Evolutionary conservation across 2,797 vertebrate species (phyloP), one percentile per base, ranked within the genome.

Genomic region (Hypotaenidia okinawae): DNA sequence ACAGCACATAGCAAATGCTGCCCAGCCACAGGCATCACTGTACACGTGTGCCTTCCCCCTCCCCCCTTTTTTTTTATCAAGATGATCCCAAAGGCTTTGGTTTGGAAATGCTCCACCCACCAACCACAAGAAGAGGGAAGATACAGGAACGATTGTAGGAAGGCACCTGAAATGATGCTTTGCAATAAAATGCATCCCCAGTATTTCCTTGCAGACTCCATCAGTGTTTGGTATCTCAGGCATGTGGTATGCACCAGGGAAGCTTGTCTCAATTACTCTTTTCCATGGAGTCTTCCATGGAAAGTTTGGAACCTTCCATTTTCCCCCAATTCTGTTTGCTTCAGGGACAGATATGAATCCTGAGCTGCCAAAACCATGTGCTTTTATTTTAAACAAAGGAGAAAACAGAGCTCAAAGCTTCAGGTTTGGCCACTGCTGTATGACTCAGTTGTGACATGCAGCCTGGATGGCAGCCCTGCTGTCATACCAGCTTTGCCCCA

Each of bases 81-180:
- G 77, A 51, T 73, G 81, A 90, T 93, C 78, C 75, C 91, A 82
- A 94, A 85, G 52, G 81, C 55, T 94, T 87, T 84, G 67, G 70
- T 30, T 76, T 19, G 39, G 67, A 83, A 89, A 89, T 0, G 17
- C 57, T 95, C 72, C 82, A 83, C 68, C 59, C 2, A 8, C 37
- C 2, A 2, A n/a, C 0, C 6, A 35, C 0, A 12, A 59, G 39
- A 0, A 43, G 30, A 66, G 66, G 58, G 58, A 70, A 77, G 82
- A 30, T 22, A 28, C 63, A 37, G 51, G 25, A 87, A 83, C n/a
- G 49, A 21, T 15, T 16, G 16, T 9, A 25, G 69, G 45, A 68
- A 81, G 33, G 54, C 66, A 61, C 12, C 6, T 72, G 35, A 49
- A 72, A 28, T 0, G 12, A 5, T 16, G 35, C 33, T 73, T 18